Base-by-base conservation (phyloP, 2,113 vertebrate genomes). In the Brachypodius melanocephalos region DNA sequence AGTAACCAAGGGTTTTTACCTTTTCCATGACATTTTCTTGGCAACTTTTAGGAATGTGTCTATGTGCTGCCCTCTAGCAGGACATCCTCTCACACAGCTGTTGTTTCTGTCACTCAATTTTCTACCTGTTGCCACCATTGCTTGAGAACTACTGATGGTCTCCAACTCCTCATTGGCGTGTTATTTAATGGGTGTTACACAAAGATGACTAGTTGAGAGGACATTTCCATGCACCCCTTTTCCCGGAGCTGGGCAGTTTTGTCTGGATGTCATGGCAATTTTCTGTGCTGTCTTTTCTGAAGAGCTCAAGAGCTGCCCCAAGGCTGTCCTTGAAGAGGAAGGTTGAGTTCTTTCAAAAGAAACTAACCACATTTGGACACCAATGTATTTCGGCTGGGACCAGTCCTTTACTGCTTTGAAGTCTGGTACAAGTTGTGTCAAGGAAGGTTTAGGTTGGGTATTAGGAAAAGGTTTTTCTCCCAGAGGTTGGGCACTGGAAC, bases 1-100 rank as follows among this genome's bases (percentile, higher is more conserved):
- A 85, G 52, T 85, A 81, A 72, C 20, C 9, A 46, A 40, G 10
- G 14, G 3, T 5, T 66, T 89, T 89, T 91, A 51, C 28, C 26
- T 79, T 82, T 91, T 66, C 71, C 31, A 1, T 66, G 32, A 32
- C 9, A 31, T 79, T 83, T 93, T 85, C 57, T 63, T 65, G 16
- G 17, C 0, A 3, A 45, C 17, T 78, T 86, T 82, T 73, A 76
- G 49, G 74, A 58, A 13, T 54, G 31, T 34, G 57, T 74, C 46
- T 65, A 17, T 40, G 71, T 94, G 67, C 91, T 95, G 93, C 94
- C 96, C 91, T 94, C 85, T 96, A 95, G 84, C 89, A 96, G 93
- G 29, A 57, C 36, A 46, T 89, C 32, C 42, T 54, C 1, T 54
- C 14, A 3, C 67, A 83, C 19, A 59, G 46, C 46, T 83, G 2